Conservation (phyloP, 2,797 vertebrate species). For the Poeciliopsis paucimaculata region DNA sequence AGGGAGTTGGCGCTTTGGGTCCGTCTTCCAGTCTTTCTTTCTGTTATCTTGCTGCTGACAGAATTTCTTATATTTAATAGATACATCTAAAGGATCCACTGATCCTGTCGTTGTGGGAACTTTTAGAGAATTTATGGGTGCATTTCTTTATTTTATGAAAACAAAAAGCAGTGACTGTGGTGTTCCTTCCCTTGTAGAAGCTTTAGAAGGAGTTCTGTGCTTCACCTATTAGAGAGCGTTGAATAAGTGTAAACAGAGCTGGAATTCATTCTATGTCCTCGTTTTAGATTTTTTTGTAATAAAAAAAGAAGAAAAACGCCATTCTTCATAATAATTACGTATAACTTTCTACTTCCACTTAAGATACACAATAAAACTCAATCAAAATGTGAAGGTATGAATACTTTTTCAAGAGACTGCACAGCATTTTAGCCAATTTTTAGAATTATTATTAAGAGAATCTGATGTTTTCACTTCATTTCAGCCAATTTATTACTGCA, state of each 20-base stretch:
- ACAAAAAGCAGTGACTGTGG: not conserved
- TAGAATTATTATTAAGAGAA: not conserved
- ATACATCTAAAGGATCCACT: conserved; percentile 12
- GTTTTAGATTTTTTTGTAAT: not conserved
- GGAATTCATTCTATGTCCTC: not conserved
- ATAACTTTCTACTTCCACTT: not conserved
- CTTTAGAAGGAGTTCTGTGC: not conserved
- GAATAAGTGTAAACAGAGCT: not conserved
- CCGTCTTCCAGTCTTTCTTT: conserved; percentile 19
- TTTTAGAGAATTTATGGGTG: not conserved
- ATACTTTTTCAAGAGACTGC: not conserved
- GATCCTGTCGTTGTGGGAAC: conserved; percentile 3
- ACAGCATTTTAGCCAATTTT: not conserved
- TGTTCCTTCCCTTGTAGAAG: not conserved
- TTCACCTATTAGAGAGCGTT: not conserved
- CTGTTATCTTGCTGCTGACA: conserved; percentile 13
- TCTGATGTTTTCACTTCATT: not conserved
- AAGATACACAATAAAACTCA: not conserved
- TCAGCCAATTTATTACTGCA: not conserved
- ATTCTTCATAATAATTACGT: not conserved
- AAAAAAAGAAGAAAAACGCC: not conserved
- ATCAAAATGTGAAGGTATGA: not conserved
- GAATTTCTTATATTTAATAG: conserved; percentile 12
- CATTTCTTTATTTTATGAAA: conserved; percentile 10
- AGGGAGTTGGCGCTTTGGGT: conserved; percentile 3